Evolutionary conservation across 2,113 vertebrate genomes (phyloP), one percentile per base, ranked within the genome.

Genomic region (Hyla sarda): DNA sequence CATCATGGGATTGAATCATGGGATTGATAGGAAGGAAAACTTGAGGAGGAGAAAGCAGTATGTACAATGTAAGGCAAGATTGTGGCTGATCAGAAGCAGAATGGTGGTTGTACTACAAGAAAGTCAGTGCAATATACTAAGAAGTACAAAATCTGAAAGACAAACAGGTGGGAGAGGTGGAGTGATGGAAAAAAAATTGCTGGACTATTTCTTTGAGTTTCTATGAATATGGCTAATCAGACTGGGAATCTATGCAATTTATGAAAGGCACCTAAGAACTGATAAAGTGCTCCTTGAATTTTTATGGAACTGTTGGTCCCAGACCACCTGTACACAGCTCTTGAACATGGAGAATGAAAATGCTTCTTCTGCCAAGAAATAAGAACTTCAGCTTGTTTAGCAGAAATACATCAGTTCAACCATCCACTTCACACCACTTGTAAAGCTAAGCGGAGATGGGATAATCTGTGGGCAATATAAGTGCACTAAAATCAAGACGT

Each of bases 331-430:
- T n/a, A 37, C 32, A 21, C 37, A 30, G 52, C 76, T 58, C 75
- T 79, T 60, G 32, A 58, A 58, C 7, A 25, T 32, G 32, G 34
- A 79, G 50, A 79, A 41, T 23, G 41, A 58, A 58, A 79, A 41
- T 79, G 52, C 12, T 79, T 13, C 52, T 30, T 58, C 16, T 79
- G 50, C 76, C 76, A 79, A 58, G 19, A 52, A 41, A 79, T 58
- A 34, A 79, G 76, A 79, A n/a, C 28, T 56, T 25, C 50, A 78
- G 50, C 75, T 56, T 78, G 54, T 58, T 60, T 79, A 58, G 76
- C 54, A 79, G 54, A 41, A 79, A 79, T 79, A 60, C 76, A 79
- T 60, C 41, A 60, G 32, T 58, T 79, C 54, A 79, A 58, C 76
- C 76, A 79, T 37, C 52, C 76, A 58, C 76, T 79, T 79, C 54